phyloP scores from a whole-genome alignment of 2,888 invertebrate species.

The Lottia scabra region DNA sequence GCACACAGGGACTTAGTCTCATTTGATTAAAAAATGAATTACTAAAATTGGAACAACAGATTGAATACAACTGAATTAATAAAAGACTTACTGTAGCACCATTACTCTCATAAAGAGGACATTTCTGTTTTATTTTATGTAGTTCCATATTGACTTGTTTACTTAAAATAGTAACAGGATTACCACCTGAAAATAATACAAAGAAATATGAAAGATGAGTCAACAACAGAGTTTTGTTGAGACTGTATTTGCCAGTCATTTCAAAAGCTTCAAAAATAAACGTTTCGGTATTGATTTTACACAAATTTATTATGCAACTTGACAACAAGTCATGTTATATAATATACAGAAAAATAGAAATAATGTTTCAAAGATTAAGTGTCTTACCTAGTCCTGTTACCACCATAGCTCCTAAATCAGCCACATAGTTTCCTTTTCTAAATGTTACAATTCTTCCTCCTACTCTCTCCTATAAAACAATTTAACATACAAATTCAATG shows the following conservation, averaged over 20 bases:
- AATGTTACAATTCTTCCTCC: constrained; percentile 98
- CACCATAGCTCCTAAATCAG: constrained; percentile 93
- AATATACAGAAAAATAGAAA: too few species aligned
- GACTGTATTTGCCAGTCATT: too few species aligned
- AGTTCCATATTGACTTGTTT: constrained; percentile 97
- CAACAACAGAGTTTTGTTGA: too few species aligned
- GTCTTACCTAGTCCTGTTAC: constrained; percentile 84
- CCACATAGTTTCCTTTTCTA: constrained; percentile 85
- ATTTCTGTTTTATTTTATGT: constrained; percentile 93
- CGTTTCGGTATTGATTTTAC: too few species aligned
- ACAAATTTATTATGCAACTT: too few species aligned
- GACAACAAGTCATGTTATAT: too few species aligned
- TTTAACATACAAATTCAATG: too few species aligned
- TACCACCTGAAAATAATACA: constrained; percentile 75
- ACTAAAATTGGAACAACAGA: too few species aligned
- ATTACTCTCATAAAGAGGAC: constrained; percentile 94
- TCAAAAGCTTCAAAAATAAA: too few species aligned
- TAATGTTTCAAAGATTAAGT: background rate
- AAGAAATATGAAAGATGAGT: background rate
- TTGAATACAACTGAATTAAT: too few species aligned
- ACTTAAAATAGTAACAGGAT: constrained; percentile 94
- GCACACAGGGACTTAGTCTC: too few species aligned
- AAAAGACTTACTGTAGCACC: constrained; percentile 84
- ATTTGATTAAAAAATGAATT: too few species aligned
- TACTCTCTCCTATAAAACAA: constrained; percentile 80